Percentiles rank a stretch among this genome's conserved stretches.
These are phyloP conservation scores for Myotis planiceps DNA, from an alignment of 2,797 vertebrate genomes.

Conservation along the genomic window DNA sequence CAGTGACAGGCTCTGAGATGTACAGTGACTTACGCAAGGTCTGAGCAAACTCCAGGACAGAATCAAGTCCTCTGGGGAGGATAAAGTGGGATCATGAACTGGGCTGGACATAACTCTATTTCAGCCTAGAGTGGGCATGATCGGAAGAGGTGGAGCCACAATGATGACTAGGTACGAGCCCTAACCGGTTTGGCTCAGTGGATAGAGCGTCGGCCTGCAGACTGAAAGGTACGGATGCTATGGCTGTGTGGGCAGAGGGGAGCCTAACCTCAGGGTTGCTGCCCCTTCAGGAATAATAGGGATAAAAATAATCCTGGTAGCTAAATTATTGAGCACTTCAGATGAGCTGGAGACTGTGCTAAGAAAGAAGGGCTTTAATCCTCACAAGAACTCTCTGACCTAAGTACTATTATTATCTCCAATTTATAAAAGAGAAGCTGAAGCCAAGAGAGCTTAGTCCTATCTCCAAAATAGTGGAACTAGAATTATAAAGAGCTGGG, in stretches of 20 bases:
- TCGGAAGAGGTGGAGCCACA: neutral
- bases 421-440: conserved; percentile 4
- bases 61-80: neutral
- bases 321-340: neutral
- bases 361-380: neutral
- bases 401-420: neutral
- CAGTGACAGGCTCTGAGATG: neutral
- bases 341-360: neutral
- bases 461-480: neutral
- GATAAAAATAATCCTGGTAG: neutral
- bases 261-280: neutral
- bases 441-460: neutral
- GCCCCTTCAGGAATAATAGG: neutral
- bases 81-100: neutral
- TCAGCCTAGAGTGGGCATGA: neutral
- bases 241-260: neutral
- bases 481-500: neutral
- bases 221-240: neutral
- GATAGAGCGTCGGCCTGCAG: too few species aligned
- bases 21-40: neutral
- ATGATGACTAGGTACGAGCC: rapidly evolving
- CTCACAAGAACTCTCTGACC: neutral
- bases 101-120: neutral
- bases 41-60: neutral
- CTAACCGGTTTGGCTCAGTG: too few species aligned